Evolutionary conservation across 2,113 vertebrate species (phyloP).

Genomic region (Talpa occidentalis): DNA sequence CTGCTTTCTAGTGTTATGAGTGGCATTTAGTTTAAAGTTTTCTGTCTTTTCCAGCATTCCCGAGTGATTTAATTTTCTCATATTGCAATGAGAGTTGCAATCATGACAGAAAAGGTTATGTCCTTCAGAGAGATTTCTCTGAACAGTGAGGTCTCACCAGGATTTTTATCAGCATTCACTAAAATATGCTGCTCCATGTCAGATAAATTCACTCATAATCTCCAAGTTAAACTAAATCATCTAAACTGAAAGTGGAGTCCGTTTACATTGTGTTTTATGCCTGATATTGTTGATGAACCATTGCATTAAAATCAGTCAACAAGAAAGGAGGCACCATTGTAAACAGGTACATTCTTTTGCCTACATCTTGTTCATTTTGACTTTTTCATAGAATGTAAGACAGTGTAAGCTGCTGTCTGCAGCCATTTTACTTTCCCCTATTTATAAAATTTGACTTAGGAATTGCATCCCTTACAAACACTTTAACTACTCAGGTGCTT

Average conservation of each 20-base stretch:
- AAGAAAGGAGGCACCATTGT: background rate
- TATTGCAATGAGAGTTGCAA: constrained; percentile 77
- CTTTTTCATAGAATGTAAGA: constrained; percentile 19
- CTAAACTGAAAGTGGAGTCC: constrained; percentile 42
- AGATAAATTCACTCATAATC: constrained; percentile 65
- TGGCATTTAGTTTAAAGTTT: constrained; percentile 84
- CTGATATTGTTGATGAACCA: constrained; percentile 1
- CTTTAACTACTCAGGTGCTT: constrained; percentile 42
- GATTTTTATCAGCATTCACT: constrained; percentile 68
- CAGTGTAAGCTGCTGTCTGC: background rate
- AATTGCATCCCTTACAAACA: background rate
- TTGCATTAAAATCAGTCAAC: constrained; percentile 5
- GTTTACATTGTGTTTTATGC: constrained; percentile 33
- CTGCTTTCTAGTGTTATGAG: constrained; percentile 78
- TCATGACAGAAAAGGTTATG: constrained; percentile 80
- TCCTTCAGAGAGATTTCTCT: constrained; percentile 73
- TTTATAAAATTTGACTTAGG: background rate
- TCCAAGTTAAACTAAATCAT: constrained; percentile 59
- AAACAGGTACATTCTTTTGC: background rate
- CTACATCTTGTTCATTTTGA: background rate
- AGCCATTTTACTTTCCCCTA: background rate
- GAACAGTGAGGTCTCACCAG: constrained; percentile 54
- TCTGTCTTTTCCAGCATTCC: constrained; percentile 79
- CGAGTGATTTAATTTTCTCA: constrained; percentile 83
- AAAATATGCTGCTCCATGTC: constrained; percentile 62